Evolutionary conservation across 2,888 invertebrate genomes (phyloP), one percentile per base, ranked within the genome.

Genomic region (Oligia strigilis): DNA sequence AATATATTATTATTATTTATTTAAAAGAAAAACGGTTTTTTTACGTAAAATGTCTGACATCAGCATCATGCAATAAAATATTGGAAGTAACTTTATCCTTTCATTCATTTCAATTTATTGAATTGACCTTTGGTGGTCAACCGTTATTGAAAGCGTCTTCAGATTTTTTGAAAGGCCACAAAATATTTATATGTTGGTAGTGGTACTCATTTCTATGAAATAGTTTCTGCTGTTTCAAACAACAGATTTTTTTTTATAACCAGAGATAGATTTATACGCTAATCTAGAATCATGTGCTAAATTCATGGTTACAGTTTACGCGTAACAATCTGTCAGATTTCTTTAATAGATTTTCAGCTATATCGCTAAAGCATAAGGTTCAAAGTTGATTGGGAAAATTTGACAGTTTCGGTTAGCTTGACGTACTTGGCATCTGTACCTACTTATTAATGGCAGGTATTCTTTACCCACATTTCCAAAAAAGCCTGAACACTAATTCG

Each of bases 141-240:
- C 76, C 64, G 76, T 76, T 83, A 72, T 69, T 60, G 66, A 71
- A 67, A 60, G n/a, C 36, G 19, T 43, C 78, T 78, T 76, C 49
- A 49, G 8, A 40, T 49, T 58, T 55, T 43, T 43, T 82, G 3
- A 65, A 80, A 55, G 62, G 17, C 23, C 29, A 55, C 55, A 55
- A 23, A 55, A 55, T 55, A 55, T 19, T 55, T 58, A 58, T 58
- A 23, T 23, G 58, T 29, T 29, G 29, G 29, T 29, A 29, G 29
- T 29, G 29, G 29, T 29, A 29, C 29, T 29, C 29, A 29, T 29
- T 17, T 52, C 52, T 17, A 52, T 52, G 52, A 17, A 17, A 17
- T 1, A 5, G 5, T 36, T 36, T 36, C 3, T 36, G 36, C 36
- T 36, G 36, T 4, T 36, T 36, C 36, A 3, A 36, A 3, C 36